Evolutionary conservation across 2,888 invertebrate genomes (phyloP).

Genomic region (Drosophila prostipennis): DNA sequence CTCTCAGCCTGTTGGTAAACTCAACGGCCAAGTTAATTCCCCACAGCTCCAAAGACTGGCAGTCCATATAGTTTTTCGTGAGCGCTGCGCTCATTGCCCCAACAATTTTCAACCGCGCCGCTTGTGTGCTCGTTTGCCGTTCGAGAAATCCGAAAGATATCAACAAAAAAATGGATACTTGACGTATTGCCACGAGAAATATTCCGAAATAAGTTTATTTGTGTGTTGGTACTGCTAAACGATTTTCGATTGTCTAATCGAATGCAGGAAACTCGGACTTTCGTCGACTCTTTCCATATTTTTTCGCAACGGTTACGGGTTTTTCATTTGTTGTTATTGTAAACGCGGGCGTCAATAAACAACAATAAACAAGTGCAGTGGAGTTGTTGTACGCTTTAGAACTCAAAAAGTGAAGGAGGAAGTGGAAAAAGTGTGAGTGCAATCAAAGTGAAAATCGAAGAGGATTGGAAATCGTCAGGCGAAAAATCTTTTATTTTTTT

Average conservation of each 20-base stretch:
- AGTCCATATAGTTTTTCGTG: background rate
- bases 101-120: conserved; percentile 19
- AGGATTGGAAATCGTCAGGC: conserved; percentile 35
- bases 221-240: conserved; percentile 6
- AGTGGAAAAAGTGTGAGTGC: conserved; percentile 48
- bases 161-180: conserved; percentile 22
- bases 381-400: conserved; percentile 1
- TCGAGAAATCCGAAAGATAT: conserved; percentile 21
- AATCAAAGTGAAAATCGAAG: conserved; percentile 31
- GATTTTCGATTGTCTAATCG: conserved; percentile 3
- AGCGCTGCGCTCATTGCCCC: conserved; percentile 10
- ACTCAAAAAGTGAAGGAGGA: conserved; percentile 44
- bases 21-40: conserved; percentile 2
- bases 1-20: background rate
- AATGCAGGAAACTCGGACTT: conserved; percentile 13
- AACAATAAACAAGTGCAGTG: conserved; percentile 51
- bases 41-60: conserved; percentile 7
- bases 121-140: conserved; percentile 19
- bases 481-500: conserved; percentile 21
- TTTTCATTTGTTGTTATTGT: conserved; percentile 54
- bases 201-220: conserved; percentile 6
- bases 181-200: conserved; percentile 5
- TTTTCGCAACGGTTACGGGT: conserved; percentile 23
- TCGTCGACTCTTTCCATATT: background rate
- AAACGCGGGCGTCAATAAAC: conserved; percentile 72